phyloP scores from a whole-genome alignment of 1,140 invertebrate species.

The Chironomus tepperi region DNA sequence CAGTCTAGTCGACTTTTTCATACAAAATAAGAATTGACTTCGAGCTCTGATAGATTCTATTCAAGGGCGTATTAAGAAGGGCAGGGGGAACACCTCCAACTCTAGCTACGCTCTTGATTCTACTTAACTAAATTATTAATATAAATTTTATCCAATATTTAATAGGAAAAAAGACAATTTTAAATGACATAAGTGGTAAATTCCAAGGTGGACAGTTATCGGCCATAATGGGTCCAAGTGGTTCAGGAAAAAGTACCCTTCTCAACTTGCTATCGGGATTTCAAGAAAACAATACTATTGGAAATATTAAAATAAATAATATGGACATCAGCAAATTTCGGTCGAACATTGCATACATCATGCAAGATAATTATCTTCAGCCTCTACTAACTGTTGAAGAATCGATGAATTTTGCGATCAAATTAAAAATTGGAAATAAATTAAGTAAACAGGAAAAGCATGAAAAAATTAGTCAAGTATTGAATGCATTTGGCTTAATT shows the following conservation, averaged over 20 bases:
- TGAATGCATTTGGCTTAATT: slow-evolving; percentile 53
- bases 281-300: slow-evolving; percentile 41
- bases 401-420: slow-evolving; percentile 74
- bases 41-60: too few species aligned
- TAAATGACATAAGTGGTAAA: slow-evolving; percentile 50
- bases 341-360: slow-evolving; percentile 85
- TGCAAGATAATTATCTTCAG: slow-evolving; percentile 86
- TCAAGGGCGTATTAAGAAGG: too few species aligned
- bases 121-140: too few species aligned
- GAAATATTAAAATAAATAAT: slow-evolving; percentile 65
- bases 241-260: slow-evolving; percentile 66
- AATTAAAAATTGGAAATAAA: slow-evolving; percentile 66
- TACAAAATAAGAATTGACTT: too few species aligned
- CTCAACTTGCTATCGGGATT: slow-evolving; percentile 58
- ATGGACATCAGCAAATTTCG: slow-evolving; percentile 65
- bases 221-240: slow-evolving; percentile 70
- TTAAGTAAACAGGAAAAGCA: slow-evolving; percentile 40
- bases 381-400: slow-evolving; percentile 77
- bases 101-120: too few species aligned
- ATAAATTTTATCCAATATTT: too few species aligned
- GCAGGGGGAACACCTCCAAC: too few species aligned
- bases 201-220: slow-evolving; percentile 53
- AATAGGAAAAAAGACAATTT: slow-evolving; percentile 49
- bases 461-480: slow-evolving; percentile 49
- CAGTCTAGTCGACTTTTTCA: too few species aligned